Base-by-base conservation (phyloP, 2,888 invertebrate genomes). In the Eupithecia tripunctaria region DNA sequence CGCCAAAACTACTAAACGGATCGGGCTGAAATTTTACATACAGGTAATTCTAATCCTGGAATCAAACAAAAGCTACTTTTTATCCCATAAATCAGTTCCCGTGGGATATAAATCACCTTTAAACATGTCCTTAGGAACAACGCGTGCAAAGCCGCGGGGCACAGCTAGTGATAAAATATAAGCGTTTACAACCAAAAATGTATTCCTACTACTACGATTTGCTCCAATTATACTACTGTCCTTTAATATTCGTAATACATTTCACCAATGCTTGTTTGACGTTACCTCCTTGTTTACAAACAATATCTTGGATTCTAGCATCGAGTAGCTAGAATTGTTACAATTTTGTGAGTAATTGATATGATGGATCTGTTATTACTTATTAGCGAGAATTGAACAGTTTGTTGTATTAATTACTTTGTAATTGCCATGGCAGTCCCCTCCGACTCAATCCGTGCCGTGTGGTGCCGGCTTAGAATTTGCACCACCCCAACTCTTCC, bases 311-410 rank as follows among this genome's bases (percentile, higher is more conserved):
- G 51, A 51, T 51, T 51, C 2, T 51, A 51, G 10, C 62, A 67
- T 41, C 71, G n/a, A 47, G 8, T 21, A 51, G 47, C 47, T 51
- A 51, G 47, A 51, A 21, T 21, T n/a, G 68, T 65, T 56, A 68
- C 68, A 29, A 75, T 73, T 68, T 72, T 74, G 29, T 60, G 1
- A 0, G 77, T 73, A 78, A 78, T 78, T 76, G 74, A 78, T 76
- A 77, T 68, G 63, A 59, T 41, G 59, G 2, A 18, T 18, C 62
- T 36, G 62, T 67, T 75, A 71, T 69, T 56, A 56, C 59, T 67
- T 75, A 71, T 69, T 56, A 56, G 10, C 67, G 64, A 73, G 70
- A 71, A 67, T 68, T 67, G 56, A 43, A 66, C 69, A 64, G 56
- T 56, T 10, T 56, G 12, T 5, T 25, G 18, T 60, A 21, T 29